Evolutionary conservation across 1,140 invertebrate genomes (phyloP), one percentile per base, ranked within the genome.

Genomic region (Cydia pomonella): DNA sequence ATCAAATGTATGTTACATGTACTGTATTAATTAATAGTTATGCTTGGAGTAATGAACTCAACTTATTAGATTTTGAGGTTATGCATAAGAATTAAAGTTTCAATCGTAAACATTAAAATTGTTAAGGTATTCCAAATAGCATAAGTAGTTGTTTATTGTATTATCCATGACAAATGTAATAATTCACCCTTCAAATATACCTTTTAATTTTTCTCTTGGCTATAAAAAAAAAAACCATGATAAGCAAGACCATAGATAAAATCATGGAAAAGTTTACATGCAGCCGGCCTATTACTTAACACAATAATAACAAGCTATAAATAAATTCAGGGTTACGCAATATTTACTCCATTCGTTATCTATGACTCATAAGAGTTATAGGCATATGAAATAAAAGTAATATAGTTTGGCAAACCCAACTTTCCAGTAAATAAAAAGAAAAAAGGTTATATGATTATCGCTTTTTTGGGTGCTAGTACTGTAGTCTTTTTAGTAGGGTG

Each of bases 21-120:
- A 59, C 21, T 59, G 21, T 23, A n/a, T 25, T 29, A 29, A 29
- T 64, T 23, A n/a, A 13, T 29, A 29, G n/a, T 64, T 16, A n/a
- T 64, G n/a, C 1, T 64, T 29, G 4, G 10, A n/a, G 16, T 16
- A 25, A 27, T 23, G 25, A 64, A 27, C 63, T 3, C 62, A n/a
- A 64, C 27, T 29, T 64, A 64, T 64, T 33, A 33, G 63, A 29
- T 64, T 64, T 64, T 64, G 63, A 64, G 63, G 63, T 64, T 64
- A 64, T 64, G 23, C 25, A 64, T 33, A 23, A 63, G 27, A 25
- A 21, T 62, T 23, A 25, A 12, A 25, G n/a, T 50, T 18, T 50
- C 5, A 50, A 50, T n/a, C 47, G 16, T 50, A 50, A 50, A 29
- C 25, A 29, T 64, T 29, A 64, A 27, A 59, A 3, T 18, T 3